Evolutionary conservation across 2,113 vertebrate species (phyloP).

Genomic region (Atherinomorus stipes): DNA sequence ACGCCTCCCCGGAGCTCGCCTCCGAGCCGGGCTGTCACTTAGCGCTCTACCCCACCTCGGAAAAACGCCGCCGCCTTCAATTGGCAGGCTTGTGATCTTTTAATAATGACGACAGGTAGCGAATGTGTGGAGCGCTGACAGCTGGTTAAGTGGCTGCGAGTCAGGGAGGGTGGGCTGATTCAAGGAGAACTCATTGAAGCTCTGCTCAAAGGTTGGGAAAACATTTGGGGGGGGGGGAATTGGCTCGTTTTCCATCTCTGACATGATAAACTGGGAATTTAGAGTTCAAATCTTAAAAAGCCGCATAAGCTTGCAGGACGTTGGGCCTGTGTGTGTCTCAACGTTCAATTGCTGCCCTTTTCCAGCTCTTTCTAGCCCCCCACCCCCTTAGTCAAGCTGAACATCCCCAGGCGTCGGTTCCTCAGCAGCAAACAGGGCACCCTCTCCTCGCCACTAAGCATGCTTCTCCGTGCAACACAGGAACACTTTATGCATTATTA

Average conservation of each 20-base stretch:
- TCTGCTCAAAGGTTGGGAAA: conserved; percentile 1
- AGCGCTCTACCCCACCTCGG: conserved; percentile 47
- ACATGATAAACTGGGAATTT: not conserved
- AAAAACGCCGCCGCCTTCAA: conserved; percentile 57
- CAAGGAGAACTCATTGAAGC: conserved; percentile 37
- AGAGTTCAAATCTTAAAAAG: not conserved
- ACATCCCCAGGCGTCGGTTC: conserved; percentile 66
- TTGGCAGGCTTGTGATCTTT: conserved; percentile 69
- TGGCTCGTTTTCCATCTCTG: conserved; percentile 12
- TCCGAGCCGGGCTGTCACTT: conserved; percentile 50
- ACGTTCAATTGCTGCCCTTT: conserved; percentile 29
- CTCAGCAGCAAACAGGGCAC: conserved; percentile 46
- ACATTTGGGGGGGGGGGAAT: not conserved
- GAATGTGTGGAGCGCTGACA: conserved; percentile 41
- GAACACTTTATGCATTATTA: conserved; percentile 83
- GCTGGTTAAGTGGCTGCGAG: conserved; percentile 48
- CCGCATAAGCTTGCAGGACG: conserved; percentile 5
- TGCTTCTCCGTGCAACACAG: conserved; percentile 71
- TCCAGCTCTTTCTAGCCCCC: too few relatives aligned
- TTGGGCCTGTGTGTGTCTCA: conserved; percentile 57
- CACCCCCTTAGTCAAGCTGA: conserved; percentile 16
- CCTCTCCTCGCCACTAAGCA: conserved; percentile 65
- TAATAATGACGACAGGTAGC: conserved; percentile 70
- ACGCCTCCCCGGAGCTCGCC: conserved; percentile 55
- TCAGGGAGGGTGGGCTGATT: conserved; percentile 21